Conservation (phyloP, 2,113 vertebrate genomes). For the Halcyon malimbica region DNA sequence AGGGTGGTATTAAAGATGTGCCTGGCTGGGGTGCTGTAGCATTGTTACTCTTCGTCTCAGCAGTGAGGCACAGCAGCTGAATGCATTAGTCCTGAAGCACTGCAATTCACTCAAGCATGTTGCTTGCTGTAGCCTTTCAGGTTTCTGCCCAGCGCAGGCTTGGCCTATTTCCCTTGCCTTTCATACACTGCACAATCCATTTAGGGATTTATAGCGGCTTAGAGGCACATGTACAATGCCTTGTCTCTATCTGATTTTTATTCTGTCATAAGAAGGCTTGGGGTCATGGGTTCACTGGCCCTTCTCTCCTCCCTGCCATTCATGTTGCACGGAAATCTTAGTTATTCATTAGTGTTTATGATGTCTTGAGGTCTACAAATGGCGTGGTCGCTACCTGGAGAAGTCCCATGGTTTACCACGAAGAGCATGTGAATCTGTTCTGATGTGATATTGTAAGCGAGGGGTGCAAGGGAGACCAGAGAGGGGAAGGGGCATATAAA, state of each 20-base stretch:
- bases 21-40: background rate
- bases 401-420: background rate
- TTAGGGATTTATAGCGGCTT: slow-evolving; percentile 69
- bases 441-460: background rate
- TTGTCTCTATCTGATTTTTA: slow-evolving; percentile 56
- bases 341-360: background rate
- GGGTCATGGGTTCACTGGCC: slow-evolving; percentile 3
- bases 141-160: slow-evolving; percentile 3
- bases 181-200: slow-evolving; percentile 55
- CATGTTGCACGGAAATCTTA: background rate
- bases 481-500: background rate
- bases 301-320: background rate
- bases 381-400: background rate
- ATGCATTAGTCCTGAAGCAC: background rate
- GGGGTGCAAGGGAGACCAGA: background rate
- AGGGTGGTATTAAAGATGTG: background rate
- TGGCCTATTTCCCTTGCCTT: slow-evolving; percentile 63
- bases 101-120: background rate
- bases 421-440: background rate
- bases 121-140: slow-evolving; percentile 46
- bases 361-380: background rate
- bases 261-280: slow-evolving; percentile 50
- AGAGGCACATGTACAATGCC: slow-evolving; percentile 46
- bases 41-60: background rate
- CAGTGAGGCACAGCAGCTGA: background rate